A percentile compares a stretch with the other conserved stretches of the same genome.
These are phyloP conservation scores for Tragulus kanchil DNA, from an alignment of 2,113 vertebrate species.

Conservation along the genomic window DNA sequence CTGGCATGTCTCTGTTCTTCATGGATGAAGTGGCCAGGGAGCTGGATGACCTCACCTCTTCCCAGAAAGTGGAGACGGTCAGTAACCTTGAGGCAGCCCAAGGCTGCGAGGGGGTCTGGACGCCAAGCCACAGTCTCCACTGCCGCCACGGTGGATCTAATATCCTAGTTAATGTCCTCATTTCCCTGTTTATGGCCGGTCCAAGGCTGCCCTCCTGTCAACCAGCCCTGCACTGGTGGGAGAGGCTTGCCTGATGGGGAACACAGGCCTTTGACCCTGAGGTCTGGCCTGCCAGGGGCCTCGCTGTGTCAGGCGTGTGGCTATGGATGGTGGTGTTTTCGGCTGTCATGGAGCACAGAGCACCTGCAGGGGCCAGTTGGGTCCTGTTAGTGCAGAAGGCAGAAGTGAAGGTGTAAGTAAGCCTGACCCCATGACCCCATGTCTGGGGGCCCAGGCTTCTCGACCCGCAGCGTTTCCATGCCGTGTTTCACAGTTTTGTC, in stretches of 20 bases:
- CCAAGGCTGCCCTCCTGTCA: not conserved
- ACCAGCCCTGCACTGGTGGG: not conserved
- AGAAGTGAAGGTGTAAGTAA: not conserved
- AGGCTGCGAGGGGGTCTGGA: not conserved
- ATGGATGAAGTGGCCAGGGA: not conserved
- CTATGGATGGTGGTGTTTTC: not conserved
- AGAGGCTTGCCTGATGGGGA: not conserved
- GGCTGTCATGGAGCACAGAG: accelerated
- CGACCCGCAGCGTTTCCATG: not conserved
- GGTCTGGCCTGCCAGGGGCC: not conserved
- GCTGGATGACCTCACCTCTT: slow-evolving; percentile 36
- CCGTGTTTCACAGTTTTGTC: not conserved
- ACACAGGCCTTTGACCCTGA: not conserved
- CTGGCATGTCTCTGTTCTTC: slow-evolving; percentile 13
- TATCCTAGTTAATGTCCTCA: not conserved
- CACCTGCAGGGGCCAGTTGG: not conserved
- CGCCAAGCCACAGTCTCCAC: not conserved
- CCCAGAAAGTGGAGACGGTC: slow-evolving; percentile 43
- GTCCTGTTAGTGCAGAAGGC: not conserved
- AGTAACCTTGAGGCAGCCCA: not conserved
- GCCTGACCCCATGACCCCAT: not conserved
- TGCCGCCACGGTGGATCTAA: not conserved
- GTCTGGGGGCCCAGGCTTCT: not conserved
- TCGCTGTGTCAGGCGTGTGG: not conserved
- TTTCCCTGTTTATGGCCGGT: not conserved